Evolutionary conservation across 1,140 invertebrate species (phyloP), one percentile per base, ranked within the genome.

Genomic region (Dendroctonus ponderosae): DNA sequence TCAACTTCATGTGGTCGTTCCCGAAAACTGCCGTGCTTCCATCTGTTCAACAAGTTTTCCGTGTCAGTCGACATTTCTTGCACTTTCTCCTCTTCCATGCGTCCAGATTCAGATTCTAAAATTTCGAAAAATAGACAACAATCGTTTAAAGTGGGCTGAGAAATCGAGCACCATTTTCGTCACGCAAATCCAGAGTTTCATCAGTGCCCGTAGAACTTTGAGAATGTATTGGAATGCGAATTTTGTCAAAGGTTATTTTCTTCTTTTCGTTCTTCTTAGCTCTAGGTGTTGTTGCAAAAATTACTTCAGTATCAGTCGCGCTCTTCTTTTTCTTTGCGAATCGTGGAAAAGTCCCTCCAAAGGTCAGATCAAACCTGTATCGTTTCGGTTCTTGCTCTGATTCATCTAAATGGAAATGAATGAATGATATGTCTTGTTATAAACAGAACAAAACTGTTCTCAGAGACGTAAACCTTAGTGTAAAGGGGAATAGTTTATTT

Each of bases 291-390:
- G 85, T 86, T 0, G 82, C 79, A 11, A 79, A 82, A 5, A 61
- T 8, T 14, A 62, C 79, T 56, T 80, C 79, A 7, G 42, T 15
- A n/a, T 62, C 41, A 6, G 46, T 58, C 4, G 62, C 41, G 66
- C 80, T 86, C 68, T 86, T 88, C 60, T 63, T 70, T 38, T 66
- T 71, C 71, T 91, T 91, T 3, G 26, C 26, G 41, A 91, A 81
- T 59, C 89, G 82, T 0, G 90, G 90, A 77, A 89, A 90, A 0
- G 90, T 91, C 5, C 59, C 51, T 8, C 58, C 49, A n/a, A 67
- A 67, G 68, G 85, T 85, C 64, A 89, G 87, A 74, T 90, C 87
- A 76, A 90, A 90, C 83, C 88, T 75, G 7, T 46, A 9, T 78
- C 84, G 79, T 82, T 82, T 75, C 79, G 15, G 7, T 57, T 50